Base-by-base conservation (phyloP, 2,797 vertebrate genomes). In the Hypotaenidia okinawae region DNA sequence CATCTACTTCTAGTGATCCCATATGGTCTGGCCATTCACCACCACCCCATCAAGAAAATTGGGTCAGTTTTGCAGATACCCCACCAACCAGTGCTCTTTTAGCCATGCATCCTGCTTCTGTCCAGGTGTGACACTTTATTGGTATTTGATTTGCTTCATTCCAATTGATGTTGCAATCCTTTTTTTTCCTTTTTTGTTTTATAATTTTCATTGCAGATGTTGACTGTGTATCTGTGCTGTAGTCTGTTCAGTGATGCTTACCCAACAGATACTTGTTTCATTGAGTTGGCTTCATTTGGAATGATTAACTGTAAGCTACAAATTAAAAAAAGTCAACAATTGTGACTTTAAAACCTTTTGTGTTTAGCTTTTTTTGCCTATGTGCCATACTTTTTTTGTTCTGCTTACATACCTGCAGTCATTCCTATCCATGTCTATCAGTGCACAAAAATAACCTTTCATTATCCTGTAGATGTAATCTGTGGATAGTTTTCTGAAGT, bases 21-120 rank as follows among this genome's bases (percentile, higher is more conserved):
- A 98, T 99, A 97, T 99, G 99, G 99, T 97, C 99, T 67, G 99
- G 99, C 84, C 99, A 99, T 94, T 99, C 99, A 77, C 99, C 99
- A 70, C 99, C 98, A 97, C 99, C 99, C 10, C 98, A 99, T 97
- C 99, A 99, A 98, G 99, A 99, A 97, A 99, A 99, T 76, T 99
- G 99, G 99, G 99, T 99, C 98, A 99, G 99, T 98, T 99, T 99
- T 98, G 99, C 99, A 97, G 99, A 99, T 98, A 99, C 99, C 80
- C 99, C 99, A 93, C 99, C 99, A 97, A 99, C 99, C 98, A 99
- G 99, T 98, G 98, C 99, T 95, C 98, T 99, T 97, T 99, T 99
- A 97, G 97, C 98, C 97, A 98, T 99, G 98, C 99, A 99, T 97
- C 99, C 99, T 96, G 99, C 99, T 83, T 99, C 99, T 98, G 98